A percentile compares a stretch with the other conserved stretches of the same genome.
phyloP scores from a whole-genome alignment of 2,888 invertebrate species.

The Acanthoscelides obtectus region DNA sequence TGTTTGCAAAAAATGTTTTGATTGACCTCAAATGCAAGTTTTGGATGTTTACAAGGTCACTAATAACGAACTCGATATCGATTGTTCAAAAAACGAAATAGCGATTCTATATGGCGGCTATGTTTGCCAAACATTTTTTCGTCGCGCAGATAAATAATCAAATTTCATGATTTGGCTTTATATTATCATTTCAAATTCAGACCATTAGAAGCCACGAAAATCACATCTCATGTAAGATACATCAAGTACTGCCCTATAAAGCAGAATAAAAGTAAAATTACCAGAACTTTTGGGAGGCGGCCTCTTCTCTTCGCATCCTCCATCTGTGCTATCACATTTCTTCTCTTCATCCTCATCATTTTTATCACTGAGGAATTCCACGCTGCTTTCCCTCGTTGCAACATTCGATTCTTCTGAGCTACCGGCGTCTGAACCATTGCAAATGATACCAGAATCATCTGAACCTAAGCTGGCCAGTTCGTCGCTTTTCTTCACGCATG shows the following conservation, averaged over 20 bases:
- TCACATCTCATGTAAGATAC: no score
- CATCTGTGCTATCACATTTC: conserved; percentile 32
- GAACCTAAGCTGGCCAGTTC: conserved; percentile 64
- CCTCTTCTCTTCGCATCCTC: conserved; percentile 18
- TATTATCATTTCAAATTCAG: no score
- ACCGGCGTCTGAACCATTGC: conserved; percentile 53
- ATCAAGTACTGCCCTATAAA: not conserved
- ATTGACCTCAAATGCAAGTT: no score
- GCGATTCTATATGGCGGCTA: no score
- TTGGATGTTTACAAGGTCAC: no score
- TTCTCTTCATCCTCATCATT: conserved; percentile 9
- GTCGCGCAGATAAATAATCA: no score
- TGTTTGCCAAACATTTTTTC: no score
- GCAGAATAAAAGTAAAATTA: not conserved
- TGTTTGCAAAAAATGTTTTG: no score
- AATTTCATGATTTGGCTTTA: no score
- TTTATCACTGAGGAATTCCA: conserved; percentile 44
- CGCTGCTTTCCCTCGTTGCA: conserved; percentile 51
- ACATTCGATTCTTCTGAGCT: conserved; percentile 43
- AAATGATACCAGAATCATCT: conserved; percentile 74
- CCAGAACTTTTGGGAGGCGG: conserved; percentile 18
- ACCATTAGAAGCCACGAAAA: no score
- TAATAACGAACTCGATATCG: no score
- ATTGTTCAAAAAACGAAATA: no score
- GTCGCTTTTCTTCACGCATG: conserved; percentile 34